phyloP scores from a whole-genome alignment of 2,113 vertebrate genomes.

The Jacana jacana region DNA sequence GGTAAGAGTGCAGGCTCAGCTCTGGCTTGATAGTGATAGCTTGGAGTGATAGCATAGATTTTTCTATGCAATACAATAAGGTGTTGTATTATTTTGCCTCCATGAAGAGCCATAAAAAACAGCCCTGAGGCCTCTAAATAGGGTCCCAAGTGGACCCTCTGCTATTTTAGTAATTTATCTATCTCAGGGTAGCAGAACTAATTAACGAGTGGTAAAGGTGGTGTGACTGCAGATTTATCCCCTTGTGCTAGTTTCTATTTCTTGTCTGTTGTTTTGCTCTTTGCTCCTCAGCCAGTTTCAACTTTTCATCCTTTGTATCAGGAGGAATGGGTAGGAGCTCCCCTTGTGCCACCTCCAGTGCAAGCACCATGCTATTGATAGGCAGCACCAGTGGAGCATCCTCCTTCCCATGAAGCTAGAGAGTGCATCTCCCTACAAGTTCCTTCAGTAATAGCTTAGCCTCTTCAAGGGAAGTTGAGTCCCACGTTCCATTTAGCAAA shows the following conservation, averaged over 20 bases:
- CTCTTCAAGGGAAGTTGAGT: no score
- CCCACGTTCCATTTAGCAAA: neutral
- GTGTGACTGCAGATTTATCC: neutral
- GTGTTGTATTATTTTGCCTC: neutral
- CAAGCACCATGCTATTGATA: rapidly evolving
- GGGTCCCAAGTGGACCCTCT: neutral
- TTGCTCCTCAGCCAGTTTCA: neutral
- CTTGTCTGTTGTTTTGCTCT: neutral
- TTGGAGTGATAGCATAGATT: neutral
- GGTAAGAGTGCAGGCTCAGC: neutral
- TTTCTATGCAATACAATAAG: neutral
- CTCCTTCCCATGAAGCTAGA: neutral
- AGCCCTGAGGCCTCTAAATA: neutral
- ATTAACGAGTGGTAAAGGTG: rapidly evolving
- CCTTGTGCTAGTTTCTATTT: neutral
- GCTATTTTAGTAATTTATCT: neutral
- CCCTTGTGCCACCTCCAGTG: neutral
- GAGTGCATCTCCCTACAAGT: neutral
- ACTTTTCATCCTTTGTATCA: rapidly evolving
- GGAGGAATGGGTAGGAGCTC: neutral
- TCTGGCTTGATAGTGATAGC: neutral
- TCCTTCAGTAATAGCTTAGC: no score
- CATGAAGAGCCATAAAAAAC: neutral
- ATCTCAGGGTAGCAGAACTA: neutral
- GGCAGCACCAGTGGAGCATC: neutral